Percentiles rank a stretch among this genome's conserved stretches.
Evolutionary conservation across 2,113 vertebrate species (phyloP).

Genomic region (Aptenodytes patagonicus): DNA sequence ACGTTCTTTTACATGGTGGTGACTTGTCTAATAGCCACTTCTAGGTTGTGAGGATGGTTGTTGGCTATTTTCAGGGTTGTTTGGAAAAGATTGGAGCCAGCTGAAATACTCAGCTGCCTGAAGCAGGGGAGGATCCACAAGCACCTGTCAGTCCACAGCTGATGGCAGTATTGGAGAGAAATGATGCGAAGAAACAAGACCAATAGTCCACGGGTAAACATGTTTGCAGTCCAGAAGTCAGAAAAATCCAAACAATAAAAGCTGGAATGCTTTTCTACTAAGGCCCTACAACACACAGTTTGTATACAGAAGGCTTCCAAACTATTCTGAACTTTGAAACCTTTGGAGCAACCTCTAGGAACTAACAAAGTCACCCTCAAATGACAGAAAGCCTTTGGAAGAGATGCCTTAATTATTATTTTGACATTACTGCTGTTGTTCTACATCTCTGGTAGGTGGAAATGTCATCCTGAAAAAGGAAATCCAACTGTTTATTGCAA

Average conservation of each 20-base stretch:
- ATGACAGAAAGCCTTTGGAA: accelerated
- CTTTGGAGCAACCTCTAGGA: background rate
- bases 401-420: background rate
- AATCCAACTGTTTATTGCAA: background rate
- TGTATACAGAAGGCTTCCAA: background rate
- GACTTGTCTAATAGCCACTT: background rate
- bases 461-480: background rate
- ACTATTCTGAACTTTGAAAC: background rate
- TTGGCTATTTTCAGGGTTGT: background rate
- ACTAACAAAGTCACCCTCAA: background rate
- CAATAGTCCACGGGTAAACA: background rate
- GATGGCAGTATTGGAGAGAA: background rate
- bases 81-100: background rate
- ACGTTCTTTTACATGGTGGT: background rate
- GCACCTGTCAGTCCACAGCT: background rate
- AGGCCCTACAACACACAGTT: background rate
- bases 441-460: background rate
- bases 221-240: background rate
- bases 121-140: background rate
- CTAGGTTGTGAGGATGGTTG: background rate
- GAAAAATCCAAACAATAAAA: background rate
- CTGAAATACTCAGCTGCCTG: background rate
- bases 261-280: background rate
- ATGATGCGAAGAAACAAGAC: background rate
- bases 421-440: background rate